These are phyloP conservation scores for Corvus hawaiiensis DNA, from an alignment of 2,113 vertebrate genomes.

Conservation along the genomic window DNA sequence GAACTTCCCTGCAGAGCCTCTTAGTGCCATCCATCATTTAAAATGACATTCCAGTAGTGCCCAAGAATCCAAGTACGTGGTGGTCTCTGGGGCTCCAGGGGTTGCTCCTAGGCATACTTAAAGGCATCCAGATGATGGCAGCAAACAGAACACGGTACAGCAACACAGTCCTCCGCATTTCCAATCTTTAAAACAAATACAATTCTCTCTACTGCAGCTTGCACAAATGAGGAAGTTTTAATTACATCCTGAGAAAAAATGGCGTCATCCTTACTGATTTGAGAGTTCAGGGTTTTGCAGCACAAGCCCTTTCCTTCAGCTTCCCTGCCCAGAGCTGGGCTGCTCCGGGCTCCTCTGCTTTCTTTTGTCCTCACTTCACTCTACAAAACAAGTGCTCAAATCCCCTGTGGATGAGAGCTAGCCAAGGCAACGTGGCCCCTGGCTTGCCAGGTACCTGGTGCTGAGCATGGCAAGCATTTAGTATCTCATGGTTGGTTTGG, in stretches of 20 bases:
- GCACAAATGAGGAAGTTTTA: neutral
- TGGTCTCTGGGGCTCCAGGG: neutral
- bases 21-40: accelerated
- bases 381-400: neutral
- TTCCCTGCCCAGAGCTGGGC: accelerated
- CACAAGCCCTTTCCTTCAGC: neutral
- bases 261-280: neutral
- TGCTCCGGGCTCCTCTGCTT: neutral
- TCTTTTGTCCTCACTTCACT: neutral
- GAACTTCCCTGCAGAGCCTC: neutral
- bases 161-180: neutral
- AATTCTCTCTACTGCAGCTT: neutral
- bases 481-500: neutral
- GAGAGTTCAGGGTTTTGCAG: neutral
- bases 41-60: neutral
- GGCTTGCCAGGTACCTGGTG: neutral
- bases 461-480: accelerated
- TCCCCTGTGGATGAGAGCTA: accelerated
- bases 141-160: neutral
- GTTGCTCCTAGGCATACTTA: accelerated
- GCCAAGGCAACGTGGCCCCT: accelerated
- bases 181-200: neutral
- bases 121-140: neutral
- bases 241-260: neutral
- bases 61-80: neutral